phyloP scores from a whole-genome alignment of 2,113 vertebrate species.

The Clarias batrachus region DNA sequence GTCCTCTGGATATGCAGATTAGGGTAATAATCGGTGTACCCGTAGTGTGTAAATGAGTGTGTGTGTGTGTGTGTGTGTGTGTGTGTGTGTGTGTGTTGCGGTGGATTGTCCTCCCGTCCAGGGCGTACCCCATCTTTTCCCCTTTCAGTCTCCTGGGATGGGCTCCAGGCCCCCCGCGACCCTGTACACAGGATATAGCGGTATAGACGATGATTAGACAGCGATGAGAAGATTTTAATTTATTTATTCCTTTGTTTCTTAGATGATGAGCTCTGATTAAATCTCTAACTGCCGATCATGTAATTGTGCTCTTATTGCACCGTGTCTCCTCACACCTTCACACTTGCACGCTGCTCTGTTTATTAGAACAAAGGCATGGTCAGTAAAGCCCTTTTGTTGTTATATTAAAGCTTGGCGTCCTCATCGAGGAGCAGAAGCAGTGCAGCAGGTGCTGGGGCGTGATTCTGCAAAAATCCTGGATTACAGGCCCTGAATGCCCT shows the following conservation, averaged over 20 bases:
- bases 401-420: constrained; percentile 16
- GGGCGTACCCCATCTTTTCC: too few relatives aligned
- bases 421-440: background rate
- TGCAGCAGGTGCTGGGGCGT: constrained; percentile 30
- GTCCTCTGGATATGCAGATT: too few relatives aligned
- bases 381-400: constrained; percentile 13
- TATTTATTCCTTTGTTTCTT: too few relatives aligned
- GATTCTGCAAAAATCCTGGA: constrained; percentile 11
- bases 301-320: background rate
- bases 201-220: too few relatives aligned
- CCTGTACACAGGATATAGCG: too few relatives aligned
- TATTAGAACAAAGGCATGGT: constrained; percentile 9
- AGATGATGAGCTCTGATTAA: background rate
- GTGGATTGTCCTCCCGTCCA: too few relatives aligned
- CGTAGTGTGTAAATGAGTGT: background rate
- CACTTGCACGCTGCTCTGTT: constrained; percentile 23
- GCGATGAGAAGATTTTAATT: too few relatives aligned
- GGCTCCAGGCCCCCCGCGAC: too few relatives aligned
- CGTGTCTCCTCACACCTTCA: constrained; percentile 5
- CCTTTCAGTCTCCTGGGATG: too few relatives aligned
- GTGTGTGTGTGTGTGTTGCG: too few relatives aligned
- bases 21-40: too few relatives aligned
- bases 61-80: too few relatives aligned
- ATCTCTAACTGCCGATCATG: background rate
- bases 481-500: constrained; percentile 14